Evolutionary conservation across 2,113 vertebrate genomes (phyloP).

Genomic region (Cyprinodon variegatus): DNA sequence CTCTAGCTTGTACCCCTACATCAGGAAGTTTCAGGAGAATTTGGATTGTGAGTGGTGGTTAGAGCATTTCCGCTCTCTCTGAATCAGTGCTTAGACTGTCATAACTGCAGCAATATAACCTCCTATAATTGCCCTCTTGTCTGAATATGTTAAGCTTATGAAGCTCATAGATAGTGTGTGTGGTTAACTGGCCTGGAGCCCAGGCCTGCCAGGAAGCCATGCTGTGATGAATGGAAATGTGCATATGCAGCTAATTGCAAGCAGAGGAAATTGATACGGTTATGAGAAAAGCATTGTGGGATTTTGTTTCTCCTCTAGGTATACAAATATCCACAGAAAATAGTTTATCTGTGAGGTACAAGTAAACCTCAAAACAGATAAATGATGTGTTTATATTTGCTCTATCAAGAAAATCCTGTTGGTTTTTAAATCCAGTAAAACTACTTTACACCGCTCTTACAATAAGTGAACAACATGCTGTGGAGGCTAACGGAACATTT

Average conservation of each 20-base stretch:
- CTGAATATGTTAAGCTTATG: constrained; percentile 25
- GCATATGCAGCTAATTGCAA: constrained; percentile 48
- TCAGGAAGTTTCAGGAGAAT: not conserved
- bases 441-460: not conserved
- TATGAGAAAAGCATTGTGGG: constrained; percentile 7
- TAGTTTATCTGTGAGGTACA: constrained; percentile 6
- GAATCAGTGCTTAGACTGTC: not conserved
- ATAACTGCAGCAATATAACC: constrained; percentile 7
- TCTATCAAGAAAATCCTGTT: not conserved
- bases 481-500: not conserved
- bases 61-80: constrained; percentile 1
- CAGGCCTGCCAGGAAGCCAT: constrained; percentile 40
- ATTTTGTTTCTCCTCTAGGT: constrained; percentile 10
- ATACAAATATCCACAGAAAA: not conserved
- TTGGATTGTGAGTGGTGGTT: not conserved
- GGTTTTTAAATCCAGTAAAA: not conserved
- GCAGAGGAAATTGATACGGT: not conserved
- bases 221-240: constrained; percentile 43
- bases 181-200: constrained; percentile 37
- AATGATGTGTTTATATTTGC: not conserved
- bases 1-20: not conserved
- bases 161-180: constrained; percentile 15
- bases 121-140: constrained; percentile 15
- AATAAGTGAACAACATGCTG: not conserved
- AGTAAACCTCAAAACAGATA: constrained; percentile 13